Percentiles rank a stretch among this genome's conserved stretches.
Evolutionary conservation across 2,888 invertebrate species (phyloP).

Genomic region (Pelosia muscerda): DNA sequence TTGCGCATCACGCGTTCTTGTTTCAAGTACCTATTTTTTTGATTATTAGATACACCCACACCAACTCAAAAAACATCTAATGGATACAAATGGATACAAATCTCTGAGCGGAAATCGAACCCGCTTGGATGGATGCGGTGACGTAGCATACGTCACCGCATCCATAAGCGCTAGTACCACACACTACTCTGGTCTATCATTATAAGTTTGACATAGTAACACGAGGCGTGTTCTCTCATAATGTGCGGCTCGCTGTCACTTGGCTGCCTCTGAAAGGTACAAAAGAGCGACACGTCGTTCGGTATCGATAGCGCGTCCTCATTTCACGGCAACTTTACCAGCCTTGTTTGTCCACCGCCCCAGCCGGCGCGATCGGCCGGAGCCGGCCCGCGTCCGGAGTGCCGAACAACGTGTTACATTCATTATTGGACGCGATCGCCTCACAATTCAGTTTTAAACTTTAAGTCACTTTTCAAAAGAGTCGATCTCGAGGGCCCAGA

Average conservation of each 20-base stretch:
- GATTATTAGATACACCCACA: too few species aligned
- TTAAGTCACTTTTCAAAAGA: conserved; percentile 65
- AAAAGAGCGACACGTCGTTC: conserved; percentile 15
- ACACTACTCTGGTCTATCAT: not conserved
- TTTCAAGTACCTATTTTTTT: too few species aligned
- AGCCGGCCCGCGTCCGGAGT: not conserved
- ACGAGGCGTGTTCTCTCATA: not conserved
- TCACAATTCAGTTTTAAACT: conserved; percentile 60
- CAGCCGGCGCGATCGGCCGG: not conserved
- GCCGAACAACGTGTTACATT: conserved; percentile 46
- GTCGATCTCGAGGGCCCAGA: conserved; percentile 56
- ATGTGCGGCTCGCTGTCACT: not conserved
- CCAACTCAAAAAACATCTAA: too few species aligned
- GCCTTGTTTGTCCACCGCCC: conserved; percentile 53
- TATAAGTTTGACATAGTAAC: not conserved
- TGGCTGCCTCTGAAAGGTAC: conserved; percentile 16
- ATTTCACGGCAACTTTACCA: conserved; percentile 65
- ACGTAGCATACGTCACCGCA: too few species aligned
- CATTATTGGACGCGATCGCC: conserved; percentile 52
- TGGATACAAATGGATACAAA: too few species aligned
- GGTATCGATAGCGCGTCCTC: conserved; percentile 49
- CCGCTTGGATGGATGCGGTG: too few species aligned
- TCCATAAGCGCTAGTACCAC: too few species aligned
- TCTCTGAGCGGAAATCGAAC: too few species aligned
- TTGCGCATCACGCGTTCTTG: too few species aligned